Conservation (phyloP, 2,113 vertebrate genomes). For the Mesembrinibis cayennensis region DNA sequence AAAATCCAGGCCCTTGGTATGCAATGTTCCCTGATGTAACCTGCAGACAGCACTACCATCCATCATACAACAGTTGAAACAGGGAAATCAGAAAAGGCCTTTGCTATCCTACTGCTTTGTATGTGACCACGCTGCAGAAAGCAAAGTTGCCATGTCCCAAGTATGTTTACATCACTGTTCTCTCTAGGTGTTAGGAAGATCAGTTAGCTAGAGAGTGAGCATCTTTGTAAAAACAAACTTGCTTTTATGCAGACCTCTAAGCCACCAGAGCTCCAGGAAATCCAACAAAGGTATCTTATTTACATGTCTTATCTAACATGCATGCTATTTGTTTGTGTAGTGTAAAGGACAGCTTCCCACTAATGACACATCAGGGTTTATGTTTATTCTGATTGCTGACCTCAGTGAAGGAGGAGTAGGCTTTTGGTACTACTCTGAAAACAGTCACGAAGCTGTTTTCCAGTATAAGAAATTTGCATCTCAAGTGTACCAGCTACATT, state of each 20-base stretch:
- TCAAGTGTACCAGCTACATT: fast-evolving
- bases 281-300: neutral
- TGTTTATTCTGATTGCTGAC: neutral
- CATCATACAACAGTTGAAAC: neutral
- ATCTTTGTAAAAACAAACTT: neutral
- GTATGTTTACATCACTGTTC: neutral
- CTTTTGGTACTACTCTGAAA: neutral
- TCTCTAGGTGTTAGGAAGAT: neutral
- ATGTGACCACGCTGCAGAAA: neutral
- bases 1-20: neutral
- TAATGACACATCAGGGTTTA: neutral
- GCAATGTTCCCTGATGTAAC: neutral
- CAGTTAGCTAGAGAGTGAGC: neutral
- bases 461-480: neutral
- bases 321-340: neutral
- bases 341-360: neutral
- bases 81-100: neutral
- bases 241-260: neutral
- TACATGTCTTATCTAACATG: neutral
- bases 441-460: neutral
- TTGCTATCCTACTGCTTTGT: neutral
- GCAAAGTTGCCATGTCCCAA: neutral
- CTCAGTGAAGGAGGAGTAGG: neutral
- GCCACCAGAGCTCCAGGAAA: neutral
- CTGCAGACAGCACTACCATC: neutral